Evolutionary conservation across 2,888 invertebrate genomes (phyloP), one percentile per base, ranked within the genome.

Genomic region (Ditula angustiorana): DNA sequence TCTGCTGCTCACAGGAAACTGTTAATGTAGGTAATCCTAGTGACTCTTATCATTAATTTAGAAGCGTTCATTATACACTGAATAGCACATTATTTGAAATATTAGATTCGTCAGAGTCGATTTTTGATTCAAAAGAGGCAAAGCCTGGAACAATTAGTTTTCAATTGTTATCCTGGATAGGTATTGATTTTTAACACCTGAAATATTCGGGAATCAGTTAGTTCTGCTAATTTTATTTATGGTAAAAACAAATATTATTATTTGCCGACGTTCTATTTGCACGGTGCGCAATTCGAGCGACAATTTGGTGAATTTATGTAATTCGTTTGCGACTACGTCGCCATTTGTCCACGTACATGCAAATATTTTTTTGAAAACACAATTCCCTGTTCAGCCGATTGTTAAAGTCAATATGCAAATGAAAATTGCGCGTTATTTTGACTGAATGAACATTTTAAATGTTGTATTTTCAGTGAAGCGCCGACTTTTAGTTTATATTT

Each of bases 251-350:
- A 62, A 62, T 41, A 56, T n/a, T n/a, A n/a, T n/a, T n/a, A n/a
- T 62, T 62, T 62, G 62, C 35, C 19, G 37, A 16, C 41, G 28
- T 16, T 62, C 35, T 62, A 57, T 62, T 62, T 62, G 49, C 41
- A 1, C 61, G 21, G 41, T 41, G 41, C 49, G 56, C 56, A 47
- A 44, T 57, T 61, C 49, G 37, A 26, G 37, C 26, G 62, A 19
- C 62, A 62, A 62, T 62, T 61, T 56, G 49, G 41, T 41, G 30
- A 62, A 56, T 56, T 41, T 49, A 47, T 62, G 62, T 62, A 62
- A 62, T 62, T 62, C 56, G 50, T 62, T 62, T 56, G 35, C 55
- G 24, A 28, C 21, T 55, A 37, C 55, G 44, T n/a, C n/a, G 13
- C 35, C 55, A 56, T 62, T 62, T 62, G 55, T 21, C 13, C 35